Percentiles rank a stretch among this genome's conserved stretches.
Evolutionary conservation across 2,113 vertebrate genomes (phyloP).

Genomic region (Zosterops lateralis): DNA sequence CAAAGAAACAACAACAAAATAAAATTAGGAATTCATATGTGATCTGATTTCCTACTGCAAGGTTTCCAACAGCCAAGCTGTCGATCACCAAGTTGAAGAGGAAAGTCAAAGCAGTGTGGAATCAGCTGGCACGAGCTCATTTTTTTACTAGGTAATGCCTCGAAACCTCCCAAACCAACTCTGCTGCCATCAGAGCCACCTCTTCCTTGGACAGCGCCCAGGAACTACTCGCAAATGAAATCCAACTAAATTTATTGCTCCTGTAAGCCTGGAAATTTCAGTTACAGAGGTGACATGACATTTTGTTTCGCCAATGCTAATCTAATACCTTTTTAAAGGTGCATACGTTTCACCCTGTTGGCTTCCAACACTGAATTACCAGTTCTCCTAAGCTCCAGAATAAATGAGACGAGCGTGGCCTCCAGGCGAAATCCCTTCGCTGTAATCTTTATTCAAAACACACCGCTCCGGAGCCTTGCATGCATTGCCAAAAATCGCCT

Average conservation of each 20-base stretch:
- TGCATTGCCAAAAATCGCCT: conserved; percentile 19
- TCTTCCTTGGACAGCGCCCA: not conserved
- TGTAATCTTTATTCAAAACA: conserved; percentile 51
- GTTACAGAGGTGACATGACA: not conserved
- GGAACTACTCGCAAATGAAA: not conserved
- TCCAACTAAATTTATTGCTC: not conserved
- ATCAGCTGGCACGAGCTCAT: not conserved
- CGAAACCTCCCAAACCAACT: not conserved
- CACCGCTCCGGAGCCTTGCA: not conserved
- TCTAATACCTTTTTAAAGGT: conserved; percentile 36
- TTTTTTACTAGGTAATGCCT: not conserved
- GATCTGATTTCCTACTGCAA: not conserved
- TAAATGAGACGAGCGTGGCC: not conserved
- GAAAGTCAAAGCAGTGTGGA: not conserved
- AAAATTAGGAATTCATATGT: not conserved
- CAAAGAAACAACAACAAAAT: not conserved
- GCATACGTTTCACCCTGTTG: not conserved
- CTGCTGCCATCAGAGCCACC: not conserved
- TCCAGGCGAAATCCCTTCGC: not conserved
- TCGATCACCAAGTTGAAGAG: not conserved
- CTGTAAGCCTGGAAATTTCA: not conserved
- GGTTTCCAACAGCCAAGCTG: not conserved
- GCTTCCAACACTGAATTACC: conserved; percentile 18
- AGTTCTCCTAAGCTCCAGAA: conserved; percentile 16
- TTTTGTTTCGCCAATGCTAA: conserved; percentile 6